A percentile compares a stretch with the other conserved stretches of the same genome.
These are phyloP conservation scores for Cettia cetti DNA, from an alignment of 2,113 vertebrate species.

Conservation along the genomic window DNA sequence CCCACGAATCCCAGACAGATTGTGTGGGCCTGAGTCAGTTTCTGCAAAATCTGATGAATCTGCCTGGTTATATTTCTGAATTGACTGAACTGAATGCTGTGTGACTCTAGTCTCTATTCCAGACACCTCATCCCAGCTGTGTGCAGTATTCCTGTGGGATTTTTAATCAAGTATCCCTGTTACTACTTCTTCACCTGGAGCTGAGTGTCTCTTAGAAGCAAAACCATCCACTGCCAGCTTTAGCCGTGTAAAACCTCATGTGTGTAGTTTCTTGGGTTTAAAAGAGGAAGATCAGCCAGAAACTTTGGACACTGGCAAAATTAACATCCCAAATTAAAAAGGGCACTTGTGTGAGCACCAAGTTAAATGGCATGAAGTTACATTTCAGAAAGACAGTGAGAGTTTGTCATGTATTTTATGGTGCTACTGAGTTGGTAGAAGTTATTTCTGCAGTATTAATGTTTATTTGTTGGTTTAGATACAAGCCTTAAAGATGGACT, in stretches of 20 bases:
- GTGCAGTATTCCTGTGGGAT: background rate
- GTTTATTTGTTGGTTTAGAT: constrained; percentile 73
- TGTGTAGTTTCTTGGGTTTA: background rate
- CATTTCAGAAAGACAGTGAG: background rate
- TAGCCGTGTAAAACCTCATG: rapidly evolving
- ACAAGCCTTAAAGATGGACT: constrained; percentile 99
- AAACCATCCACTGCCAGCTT: rapidly evolving
- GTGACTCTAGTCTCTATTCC: background rate
- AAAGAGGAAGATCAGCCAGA: background rate
- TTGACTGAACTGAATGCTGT: background rate
- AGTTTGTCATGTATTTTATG: background rate
- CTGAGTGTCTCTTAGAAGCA: background rate
- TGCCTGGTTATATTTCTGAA: background rate
- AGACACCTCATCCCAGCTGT: background rate
- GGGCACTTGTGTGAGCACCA: background rate
- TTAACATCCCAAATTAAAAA: background rate
- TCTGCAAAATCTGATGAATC: background rate
- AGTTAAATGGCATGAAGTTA: background rate
- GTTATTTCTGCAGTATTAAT: background rate
- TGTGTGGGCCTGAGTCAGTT: background rate
- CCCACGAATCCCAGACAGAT: background rate
- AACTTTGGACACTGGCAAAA: background rate
- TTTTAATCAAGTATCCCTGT: background rate
- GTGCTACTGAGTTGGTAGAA: background rate
- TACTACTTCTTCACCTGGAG: background rate